Base-by-base conservation (phyloP, 2,797 vertebrate genomes). In the Brachyalestes nurse region DNA sequence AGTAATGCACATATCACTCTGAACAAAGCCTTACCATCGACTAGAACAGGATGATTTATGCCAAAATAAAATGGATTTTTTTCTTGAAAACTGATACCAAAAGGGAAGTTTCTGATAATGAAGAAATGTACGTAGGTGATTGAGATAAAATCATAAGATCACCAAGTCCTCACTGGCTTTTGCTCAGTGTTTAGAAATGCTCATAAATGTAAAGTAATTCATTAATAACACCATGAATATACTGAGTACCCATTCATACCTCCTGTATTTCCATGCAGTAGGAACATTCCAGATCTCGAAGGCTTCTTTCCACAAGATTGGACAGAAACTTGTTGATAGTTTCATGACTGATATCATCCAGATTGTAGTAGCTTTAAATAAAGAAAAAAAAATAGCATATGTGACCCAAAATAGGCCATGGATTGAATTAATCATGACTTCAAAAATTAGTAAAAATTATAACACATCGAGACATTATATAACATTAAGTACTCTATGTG, bases 311-410 rank as follows among this genome's bases (percentile, higher is more conserved):
- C 88, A 99, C 97, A 86, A 99, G 93, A 87, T 60, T 93, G 7
- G 97, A 99, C 81, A 99, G 94, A 89, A 92, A 99, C 82, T 94
- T 98, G 92, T 99, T 99, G 81, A 98, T 91, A 72, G 94, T 94
- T 84, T 97, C 96, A 79, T 98, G 96, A 92, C 92, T 95, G 90
- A 96, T 88, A 91, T 98, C 96, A 74, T 96, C 97, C 75, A 99
- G 91, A 86, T 85, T 96, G 92, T 99, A 99, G 91, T 99, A 99
- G 88, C 97, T 99, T 4, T 77, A 84, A 47, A 88, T n/a, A 89
- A n/a, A 72, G 47, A 42, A 53, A 77, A 40, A 55, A 51, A 23
- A 34, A 0, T n/a, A 53, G 10, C 2, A 40, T 58, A 28, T 23
- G 7, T 5, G 1, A 8, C 5, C 17, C 7, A 28, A 21, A 73